phyloP scores from a whole-genome alignment of 2,113 vertebrate species.

The Chloroceryle aenea region DNA sequence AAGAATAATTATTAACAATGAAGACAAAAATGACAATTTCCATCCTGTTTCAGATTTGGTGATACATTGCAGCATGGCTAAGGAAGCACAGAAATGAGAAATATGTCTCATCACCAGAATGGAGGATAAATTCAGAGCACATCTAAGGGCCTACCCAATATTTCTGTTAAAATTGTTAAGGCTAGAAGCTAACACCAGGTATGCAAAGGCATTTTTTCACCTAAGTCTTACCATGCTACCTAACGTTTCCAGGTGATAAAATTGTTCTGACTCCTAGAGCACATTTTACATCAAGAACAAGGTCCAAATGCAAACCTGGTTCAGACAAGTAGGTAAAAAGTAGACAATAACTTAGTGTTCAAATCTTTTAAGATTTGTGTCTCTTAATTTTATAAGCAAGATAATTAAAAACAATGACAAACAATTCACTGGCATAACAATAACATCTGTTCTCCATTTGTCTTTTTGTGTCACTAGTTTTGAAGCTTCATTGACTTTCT shows the following conservation, averaged over 20 bases:
- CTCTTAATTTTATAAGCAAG: neutral
- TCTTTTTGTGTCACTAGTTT: neutral
- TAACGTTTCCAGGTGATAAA: neutral
- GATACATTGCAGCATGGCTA: neutral
- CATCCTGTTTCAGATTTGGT: neutral
- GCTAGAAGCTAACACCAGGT: neutral
- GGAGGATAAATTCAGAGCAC: neutral
- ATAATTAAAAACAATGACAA: neutral
- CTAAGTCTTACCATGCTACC: neutral
- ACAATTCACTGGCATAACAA: neutral
- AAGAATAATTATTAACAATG: neutral
- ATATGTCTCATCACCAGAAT: neutral
- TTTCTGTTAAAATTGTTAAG: neutral
- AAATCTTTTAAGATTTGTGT: neutral
- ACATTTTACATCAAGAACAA: neutral
- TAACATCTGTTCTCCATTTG: neutral
- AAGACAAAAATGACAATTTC: neutral
- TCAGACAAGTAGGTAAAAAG: neutral
- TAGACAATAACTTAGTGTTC: neutral
- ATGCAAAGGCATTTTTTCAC: neutral
- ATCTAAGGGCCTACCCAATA: neutral
- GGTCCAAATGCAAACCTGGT: neutral
- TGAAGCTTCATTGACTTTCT: neutral
- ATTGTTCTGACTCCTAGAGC: neutral
- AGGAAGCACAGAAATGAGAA: neutral